These are phyloP conservation scores for Egretta garzetta DNA, from an alignment of 2,113 vertebrate genomes.

Conservation along the genomic window DNA sequence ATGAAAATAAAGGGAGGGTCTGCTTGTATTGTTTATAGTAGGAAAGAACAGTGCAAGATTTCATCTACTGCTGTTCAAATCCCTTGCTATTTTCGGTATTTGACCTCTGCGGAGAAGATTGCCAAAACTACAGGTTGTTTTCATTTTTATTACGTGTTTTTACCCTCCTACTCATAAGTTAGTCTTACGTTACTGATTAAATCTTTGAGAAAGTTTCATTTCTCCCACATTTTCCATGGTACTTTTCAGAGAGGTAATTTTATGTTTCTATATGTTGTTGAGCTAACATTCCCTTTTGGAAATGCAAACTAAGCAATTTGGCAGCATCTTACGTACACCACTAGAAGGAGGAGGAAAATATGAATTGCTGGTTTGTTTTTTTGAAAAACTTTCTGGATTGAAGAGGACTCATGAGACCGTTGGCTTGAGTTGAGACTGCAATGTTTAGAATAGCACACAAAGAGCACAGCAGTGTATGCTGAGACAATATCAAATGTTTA, in stretches of 20 bases:
- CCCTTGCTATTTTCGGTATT: conserved; percentile 51
- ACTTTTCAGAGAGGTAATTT: background rate
- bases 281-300: background rate
- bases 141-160: background rate
- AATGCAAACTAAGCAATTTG: background rate
- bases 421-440: background rate
- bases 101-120: conserved; percentile 40
- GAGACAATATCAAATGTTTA: background rate
- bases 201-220: conserved; percentile 39
- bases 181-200: background rate
- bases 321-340: background rate
- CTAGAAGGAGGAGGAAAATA: conserved; percentile 44
- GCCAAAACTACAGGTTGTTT: conserved; percentile 48
- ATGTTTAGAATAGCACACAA: background rate
- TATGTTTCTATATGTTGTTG: background rate
- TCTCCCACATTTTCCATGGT: background rate
- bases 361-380: conserved; percentile 56
- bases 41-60: conserved; percentile 32
- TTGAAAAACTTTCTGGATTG: conserved; percentile 30
- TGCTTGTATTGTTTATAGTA: conserved; percentile 9
- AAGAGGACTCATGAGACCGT: background rate
- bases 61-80: conserved; percentile 30
- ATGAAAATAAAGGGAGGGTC: conserved; percentile 40
- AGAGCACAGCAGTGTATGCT: background rate
- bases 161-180: background rate